phyloP scores from a whole-genome alignment of 2,113 vertebrate genomes.

The Melanotaenia duboulayi region DNA sequence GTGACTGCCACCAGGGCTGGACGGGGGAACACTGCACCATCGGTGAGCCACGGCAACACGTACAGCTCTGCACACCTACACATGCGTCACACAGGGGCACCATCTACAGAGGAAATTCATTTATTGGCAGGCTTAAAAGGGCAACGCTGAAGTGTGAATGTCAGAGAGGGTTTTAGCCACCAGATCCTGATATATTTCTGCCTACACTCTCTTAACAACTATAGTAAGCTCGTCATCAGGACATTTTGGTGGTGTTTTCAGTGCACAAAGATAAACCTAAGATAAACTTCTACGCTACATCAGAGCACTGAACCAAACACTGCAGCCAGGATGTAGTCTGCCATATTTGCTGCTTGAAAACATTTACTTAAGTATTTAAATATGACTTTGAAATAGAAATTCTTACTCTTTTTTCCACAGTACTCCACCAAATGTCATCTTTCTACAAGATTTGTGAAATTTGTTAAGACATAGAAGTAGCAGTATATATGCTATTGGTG shows the following conservation, averaged over 20 bases:
- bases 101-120: slow-evolving; percentile 33
- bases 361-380: background rate
- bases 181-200: slow-evolving; percentile 19
- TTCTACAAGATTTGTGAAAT: too few species aligned
- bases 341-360: background rate
- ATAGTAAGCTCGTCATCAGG: slow-evolving; percentile 1
- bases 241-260: slow-evolving; percentile 10
- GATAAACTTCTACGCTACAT: background rate
- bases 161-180: slow-evolving; percentile 38
- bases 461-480: too few species aligned
- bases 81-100: slow-evolving; percentile 42
- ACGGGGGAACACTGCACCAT: slow-evolving; percentile 98
- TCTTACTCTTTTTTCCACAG: background rate
- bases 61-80: slow-evolving; percentile 34
- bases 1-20: slow-evolving; percentile 98
- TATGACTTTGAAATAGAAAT: background rate
- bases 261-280: background rate
- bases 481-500: too few species aligned
- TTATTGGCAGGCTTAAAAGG: slow-evolving; percentile 48
- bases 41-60: slow-evolving; percentile 81
- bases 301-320: slow-evolving; percentile 6
- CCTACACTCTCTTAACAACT: slow-evolving; percentile 8
- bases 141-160: slow-evolving; percentile 50
- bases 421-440: background rate
- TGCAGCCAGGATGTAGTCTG: background rate